These are phyloP conservation scores for Spatulosminthurus flaviceps DNA, from an alignment of 2,888 invertebrate species.

Conservation along the genomic window DNA sequence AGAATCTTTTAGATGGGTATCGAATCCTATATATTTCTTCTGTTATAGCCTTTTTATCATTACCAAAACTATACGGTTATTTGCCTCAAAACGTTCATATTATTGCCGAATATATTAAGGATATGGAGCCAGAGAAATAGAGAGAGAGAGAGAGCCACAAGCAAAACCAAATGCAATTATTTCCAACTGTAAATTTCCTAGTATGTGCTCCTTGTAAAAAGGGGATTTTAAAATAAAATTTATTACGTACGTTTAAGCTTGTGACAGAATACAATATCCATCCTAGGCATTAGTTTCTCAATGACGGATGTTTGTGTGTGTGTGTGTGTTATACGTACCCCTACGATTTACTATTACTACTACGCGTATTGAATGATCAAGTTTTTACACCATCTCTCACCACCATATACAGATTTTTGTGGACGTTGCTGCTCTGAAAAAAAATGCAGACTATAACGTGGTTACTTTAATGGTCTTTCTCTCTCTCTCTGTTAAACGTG, in stretches of 20 bases:
- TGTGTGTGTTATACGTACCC: too few species aligned
- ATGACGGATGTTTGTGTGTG: neutral
- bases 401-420: neutral
- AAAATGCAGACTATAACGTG: neutral
- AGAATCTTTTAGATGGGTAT: too few species aligned
- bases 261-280: neutral
- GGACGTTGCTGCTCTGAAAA: neutral
- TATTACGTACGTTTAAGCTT: too few species aligned
- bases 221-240: conserved; percentile 18
- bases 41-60: neutral
- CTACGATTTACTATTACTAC: neutral
- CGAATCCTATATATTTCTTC: too few species aligned
- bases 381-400: too few species aligned
- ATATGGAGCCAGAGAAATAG: too few species aligned
- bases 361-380: too few species aligned
- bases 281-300: too few species aligned
- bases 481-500: neutral
- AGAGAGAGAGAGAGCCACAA: too few species aligned
- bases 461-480: neutral
- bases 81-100: neutral
- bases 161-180: conserved; percentile 1
- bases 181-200: neutral
- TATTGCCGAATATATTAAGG: too few species aligned
- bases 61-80: conserved; percentile 12
- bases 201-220: too few species aligned